Evolutionary conservation across 2,797 vertebrate species (phyloP), one percentile per base, ranked within the genome.

Genomic region (Hybognathus amarus): DNA sequence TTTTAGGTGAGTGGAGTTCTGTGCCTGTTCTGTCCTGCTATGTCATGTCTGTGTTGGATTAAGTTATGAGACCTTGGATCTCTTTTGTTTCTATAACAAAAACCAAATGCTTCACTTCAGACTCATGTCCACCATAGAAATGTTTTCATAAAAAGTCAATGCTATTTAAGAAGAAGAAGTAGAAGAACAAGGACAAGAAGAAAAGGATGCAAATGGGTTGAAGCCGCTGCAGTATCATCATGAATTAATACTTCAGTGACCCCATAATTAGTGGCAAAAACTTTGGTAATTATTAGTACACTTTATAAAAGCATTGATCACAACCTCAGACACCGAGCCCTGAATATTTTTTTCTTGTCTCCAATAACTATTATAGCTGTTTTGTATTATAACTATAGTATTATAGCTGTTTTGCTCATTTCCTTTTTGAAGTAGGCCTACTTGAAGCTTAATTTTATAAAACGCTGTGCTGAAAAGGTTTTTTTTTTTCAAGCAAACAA

Each of bases 161-260:
- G 52, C 38, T 45, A 59, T 45, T 45, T 59, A 33, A 30, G 47
- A 80, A 61, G 67, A 47, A 30, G 24, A 38, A 36, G 33, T 38
- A 75, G 52, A 24, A 52, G 42, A 64, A 36, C 70, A 45, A 74
- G 36, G 70, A 66, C 40, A 56, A 69, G 30, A 80, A 69, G 15
- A 64, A 63, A 73, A 74, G 11, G 36, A 73, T 74, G 42, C 20
- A 64, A 82, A 82, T 38, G 64, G 15, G 36, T 64, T 66, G 45
- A 47, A 20, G 27, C 67, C 36, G 20, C 56, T 74, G 54, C 30
- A 47, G 61, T 73, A 73, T 64, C n/a, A 63, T 71, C 36, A 63
- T 63, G 12, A 15, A 70, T 63, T 61, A 36, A 63, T 81, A 22
- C 68, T 61, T 50, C 20, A 81, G 63, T 30, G 42, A 63, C 22